A percentile compares a stretch with the other conserved stretches of the same genome.
Evolutionary conservation across 2,113 vertebrate species (phyloP).

Genomic region (Solea solea): DNA sequence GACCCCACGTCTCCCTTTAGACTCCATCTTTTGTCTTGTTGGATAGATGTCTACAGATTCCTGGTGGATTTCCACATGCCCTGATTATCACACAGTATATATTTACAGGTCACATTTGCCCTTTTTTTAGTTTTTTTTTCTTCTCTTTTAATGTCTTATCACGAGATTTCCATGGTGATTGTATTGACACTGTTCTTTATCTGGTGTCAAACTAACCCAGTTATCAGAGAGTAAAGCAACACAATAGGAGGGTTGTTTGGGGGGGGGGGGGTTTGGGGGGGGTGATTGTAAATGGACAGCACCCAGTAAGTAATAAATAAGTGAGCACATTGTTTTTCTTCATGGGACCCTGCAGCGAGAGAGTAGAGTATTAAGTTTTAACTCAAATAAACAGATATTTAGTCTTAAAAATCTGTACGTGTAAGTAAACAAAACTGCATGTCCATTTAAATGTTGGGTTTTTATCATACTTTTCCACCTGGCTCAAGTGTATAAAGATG

Average conservation of each 20-base stretch:
- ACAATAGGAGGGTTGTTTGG: conserved; percentile 12
- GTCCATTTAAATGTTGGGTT: too few relatives aligned
- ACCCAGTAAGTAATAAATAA: conserved; percentile 15
- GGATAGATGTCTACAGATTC: conserved; percentile 39
- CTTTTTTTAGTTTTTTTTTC: neutral
- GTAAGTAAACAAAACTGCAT: too few relatives aligned
- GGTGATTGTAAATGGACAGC: conserved; percentile 13
- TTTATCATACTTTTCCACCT: too few relatives aligned
- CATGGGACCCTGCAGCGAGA: neutral
- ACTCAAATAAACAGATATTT: too few relatives aligned
- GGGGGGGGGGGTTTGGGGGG: neutral
- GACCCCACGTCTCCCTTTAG: conserved; percentile 36
- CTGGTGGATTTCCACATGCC: conserved; percentile 49
- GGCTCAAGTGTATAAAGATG: too few relatives aligned
- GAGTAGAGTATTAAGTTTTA: too few relatives aligned
- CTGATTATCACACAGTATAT: conserved; percentile 33
- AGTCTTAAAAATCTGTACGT: too few relatives aligned
- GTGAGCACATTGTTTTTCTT: neutral
- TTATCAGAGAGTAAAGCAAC: conserved; percentile 31
- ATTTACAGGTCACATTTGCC: conserved; percentile 36
- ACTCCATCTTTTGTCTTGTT: conserved; percentile 21
- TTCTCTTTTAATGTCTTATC: conserved; percentile 37
- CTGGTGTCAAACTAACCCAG: conserved; percentile 25
- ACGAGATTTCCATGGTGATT: conserved; percentile 14
- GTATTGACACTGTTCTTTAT: conserved; percentile 39